These are phyloP conservation scores for Cavia aperea DNA, from an alignment of 2,113 vertebrate species.

Conservation along the genomic window DNA sequence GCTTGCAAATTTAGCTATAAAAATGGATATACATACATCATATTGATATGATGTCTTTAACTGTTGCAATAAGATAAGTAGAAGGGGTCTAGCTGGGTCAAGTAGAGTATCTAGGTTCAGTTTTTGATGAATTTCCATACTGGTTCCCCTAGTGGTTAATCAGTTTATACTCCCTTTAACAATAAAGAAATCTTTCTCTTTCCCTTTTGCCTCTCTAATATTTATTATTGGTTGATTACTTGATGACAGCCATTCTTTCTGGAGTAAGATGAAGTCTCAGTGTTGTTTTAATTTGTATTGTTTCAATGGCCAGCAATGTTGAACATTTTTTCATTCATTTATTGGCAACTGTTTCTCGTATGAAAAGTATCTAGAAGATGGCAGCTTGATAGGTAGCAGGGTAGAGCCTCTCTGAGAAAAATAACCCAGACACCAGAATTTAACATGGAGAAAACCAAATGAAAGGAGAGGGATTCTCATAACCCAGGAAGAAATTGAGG, in stretches of 20 bases:
- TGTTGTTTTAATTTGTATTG: neutral
- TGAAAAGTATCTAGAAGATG: neutral
- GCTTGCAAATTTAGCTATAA: neutral
- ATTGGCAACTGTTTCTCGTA: neutral
- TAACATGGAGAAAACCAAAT: too few species aligned
- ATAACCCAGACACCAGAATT: too few species aligned
- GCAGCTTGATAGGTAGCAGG: too few species aligned
- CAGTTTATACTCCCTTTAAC: neutral
- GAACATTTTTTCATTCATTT: neutral
- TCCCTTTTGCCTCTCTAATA: neutral
- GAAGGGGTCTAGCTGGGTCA: neutral
- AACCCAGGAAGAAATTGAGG: too few species aligned
- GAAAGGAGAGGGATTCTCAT: too few species aligned
- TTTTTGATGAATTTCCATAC: neutral
- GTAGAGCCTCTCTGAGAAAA: too few species aligned
- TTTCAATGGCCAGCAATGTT: neutral
- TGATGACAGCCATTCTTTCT: neutral
- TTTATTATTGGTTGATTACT: neutral
- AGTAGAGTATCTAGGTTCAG: neutral
- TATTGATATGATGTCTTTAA: neutral
- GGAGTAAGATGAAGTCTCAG: neutral
- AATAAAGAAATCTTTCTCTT: neutral
- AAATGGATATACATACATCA: neutral
- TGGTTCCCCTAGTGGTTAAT: neutral
- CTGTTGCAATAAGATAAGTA: neutral